These are phyloP conservation scores for Myotis vivesi DNA, from an alignment of 2,797 vertebrate species.

Conservation along the genomic window DNA sequence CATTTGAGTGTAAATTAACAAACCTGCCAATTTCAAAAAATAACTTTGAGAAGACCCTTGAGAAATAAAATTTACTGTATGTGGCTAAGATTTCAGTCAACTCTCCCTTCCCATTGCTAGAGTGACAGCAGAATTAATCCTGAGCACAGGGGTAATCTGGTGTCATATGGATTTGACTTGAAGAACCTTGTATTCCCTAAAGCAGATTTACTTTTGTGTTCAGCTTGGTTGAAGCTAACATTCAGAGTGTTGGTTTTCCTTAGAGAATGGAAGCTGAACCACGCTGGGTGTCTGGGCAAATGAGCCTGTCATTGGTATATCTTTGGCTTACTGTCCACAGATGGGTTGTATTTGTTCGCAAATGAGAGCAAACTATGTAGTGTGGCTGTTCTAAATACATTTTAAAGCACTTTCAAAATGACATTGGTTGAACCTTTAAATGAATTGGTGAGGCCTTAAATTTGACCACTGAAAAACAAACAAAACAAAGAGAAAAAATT, in stretches of 20 bases:
- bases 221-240: neutral
- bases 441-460: neutral
- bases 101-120: neutral
- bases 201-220: neutral
- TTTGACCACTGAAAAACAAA: neutral
- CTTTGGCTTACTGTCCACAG: neutral
- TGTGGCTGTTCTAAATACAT: neutral
- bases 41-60: neutral
- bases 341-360: neutral
- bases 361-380: neutral
- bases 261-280: neutral
- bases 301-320: neutral
- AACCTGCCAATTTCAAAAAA: constrained; percentile 13
- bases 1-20: constrained; percentile 17
- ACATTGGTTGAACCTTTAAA: neutral
- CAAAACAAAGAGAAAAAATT: neutral
- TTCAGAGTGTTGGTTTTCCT: neutral
- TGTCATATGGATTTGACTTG: neutral
- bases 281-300: neutral
- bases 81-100: neutral
- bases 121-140: neutral
- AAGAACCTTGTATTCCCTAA: neutral
- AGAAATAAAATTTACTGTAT: neutral
- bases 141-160: neutral
- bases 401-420: neutral